Base-by-base conservation (phyloP, 2,113 vertebrate genomes). In the Triplophysa siluroides region DNA sequence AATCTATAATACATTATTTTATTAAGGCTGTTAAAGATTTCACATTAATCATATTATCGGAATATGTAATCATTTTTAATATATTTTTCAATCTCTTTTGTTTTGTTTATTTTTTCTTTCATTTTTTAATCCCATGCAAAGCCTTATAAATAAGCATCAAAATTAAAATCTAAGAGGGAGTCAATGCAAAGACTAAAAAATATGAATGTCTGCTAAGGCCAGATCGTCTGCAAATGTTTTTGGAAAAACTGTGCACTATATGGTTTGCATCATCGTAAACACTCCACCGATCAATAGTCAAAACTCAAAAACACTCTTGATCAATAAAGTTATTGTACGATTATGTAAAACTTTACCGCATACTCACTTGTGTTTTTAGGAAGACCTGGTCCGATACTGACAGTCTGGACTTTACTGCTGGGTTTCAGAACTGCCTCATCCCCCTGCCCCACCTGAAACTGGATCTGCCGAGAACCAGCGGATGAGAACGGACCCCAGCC, bases 401-500 rank as follows among this genome's bases (percentile, higher is more conserved):
- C 91, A 2, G 86, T 83, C 71, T 94, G 84, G 0, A 89, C 83
- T 76, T 95, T 95, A 38, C 90, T 90, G 0, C 85, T 91, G 16
- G 90, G 90, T 79, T 94, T 94, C 38, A 93, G 68, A 9, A 89
- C 23, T 0, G 60, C 88, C 7, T 91, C 78, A 0, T 95, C 91
- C 0, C 93, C 93, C 41, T 90, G 89, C 62, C 92, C 92, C 18
- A 0, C 8, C 80, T 93, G 92, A 83, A 95, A 95, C 85, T 95
- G 93, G 73, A 95, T 92, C 86, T 95, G 94, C 8, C 94, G 90
- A 75, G 93, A 93, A 1, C 94, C 94, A 0, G 93, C 89, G 0
- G 93, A 90, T 3, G 84, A 89, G 85, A 94, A 95, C 0, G 92
- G 93, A 29, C 92, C 92, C 93, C 94, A 95, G 19, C 94, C 91